Evolutionary conservation across 2,113 vertebrate genomes (phyloP), one percentile per base, ranked within the genome.

Genomic region (Ivindomyrus marchei): DNA sequence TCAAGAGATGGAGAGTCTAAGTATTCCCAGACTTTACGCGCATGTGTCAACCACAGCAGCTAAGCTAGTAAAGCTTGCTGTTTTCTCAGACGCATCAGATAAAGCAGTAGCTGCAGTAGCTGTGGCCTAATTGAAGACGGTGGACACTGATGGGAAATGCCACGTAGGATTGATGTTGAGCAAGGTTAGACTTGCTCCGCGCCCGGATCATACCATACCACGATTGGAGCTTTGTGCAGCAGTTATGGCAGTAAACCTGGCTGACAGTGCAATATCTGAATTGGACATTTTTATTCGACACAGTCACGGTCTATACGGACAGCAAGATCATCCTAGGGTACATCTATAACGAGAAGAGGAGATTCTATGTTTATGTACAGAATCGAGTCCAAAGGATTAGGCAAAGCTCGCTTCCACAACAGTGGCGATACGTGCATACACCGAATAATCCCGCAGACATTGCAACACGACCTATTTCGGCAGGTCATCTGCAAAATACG

Each of bases 1-100:
- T 7, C 49, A 84, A 24, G 87, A 77, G 21, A 17, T 90, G 7
- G 3, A 88, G 21, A n/a, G 46, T 4, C 70, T 90, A 7, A 85
- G 88, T 15, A 88, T 91, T n/a, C 74, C 89, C 53, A 83, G 42
- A 11, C 36, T 90, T 89, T 31, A 70, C 53, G 31, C 11, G 1
- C 84, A 52, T 2, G 50, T 89, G 11, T 90, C 89, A 46, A 83
- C 84, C 2, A n/a, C 84, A 10, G 1, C 36, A 9, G 4, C 15
- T 9, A 15, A 80, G 11, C n/a, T 15, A 27, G 4, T 85, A 66
- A 77, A 89, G 45, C 90, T 91, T 21, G 89, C 66, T 91, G 56
- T 90, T 52, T 90, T 90, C 31, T 36, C 47, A 19, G 87, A 89
- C 19, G 21, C 70, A 2, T 90, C 87, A 21, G 49, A 58, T 17